Evolutionary conservation across 2,797 vertebrate genomes (phyloP), one percentile per base, ranked within the genome.

Genomic region (Pseudopleuronectes americanus): DNA sequence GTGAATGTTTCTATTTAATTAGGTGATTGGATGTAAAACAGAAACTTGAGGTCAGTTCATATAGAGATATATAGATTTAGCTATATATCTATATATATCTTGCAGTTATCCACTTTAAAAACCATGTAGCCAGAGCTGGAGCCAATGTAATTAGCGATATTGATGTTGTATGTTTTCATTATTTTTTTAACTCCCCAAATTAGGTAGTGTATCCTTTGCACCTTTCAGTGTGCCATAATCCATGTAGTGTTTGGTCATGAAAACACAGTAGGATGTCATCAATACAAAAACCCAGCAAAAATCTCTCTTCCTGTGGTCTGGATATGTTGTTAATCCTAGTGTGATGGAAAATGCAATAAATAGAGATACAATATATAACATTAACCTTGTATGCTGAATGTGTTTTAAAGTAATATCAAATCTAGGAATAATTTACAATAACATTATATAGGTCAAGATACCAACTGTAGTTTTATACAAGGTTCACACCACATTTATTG

Each of bases 1-100:
- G 97, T 98, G 91, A 89, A 1, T 9, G 2, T 31, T 31, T 10
- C 8, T 24, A 8, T 54, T 57, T 38, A 38, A 48, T 24, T 8
- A 1, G 26, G 6, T 45, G 2, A 43, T 57, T 33, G 4, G 47
- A 51, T 58, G n/a, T 47, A 24, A 26, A 10, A 16, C 14, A 26
- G 8, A 3, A 31, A 3, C 47, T 13, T 17, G 2, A 53, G 23
- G 4, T 45, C 24, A 51, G 12, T 23, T 48, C 3, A 38, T 38
- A 28, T 26, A 26, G 3, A 26, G 3, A 26, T 26, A 26, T 26
- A 24, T 3, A 24, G 0, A 24, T 24, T 3, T 24, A 24, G 3
- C 3, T 26, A 26, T 36, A 36, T 36, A 36, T 8, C 2, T 13
- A 41, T 5, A 5, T 43, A 43, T 43, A 14, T 43, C 41, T 16